Percentiles rank a stretch among this genome's conserved stretches.
These are phyloP conservation scores for Pristiophorus japonicus DNA, from an alignment of 2,113 vertebrate species.

Conservation along the genomic window DNA sequence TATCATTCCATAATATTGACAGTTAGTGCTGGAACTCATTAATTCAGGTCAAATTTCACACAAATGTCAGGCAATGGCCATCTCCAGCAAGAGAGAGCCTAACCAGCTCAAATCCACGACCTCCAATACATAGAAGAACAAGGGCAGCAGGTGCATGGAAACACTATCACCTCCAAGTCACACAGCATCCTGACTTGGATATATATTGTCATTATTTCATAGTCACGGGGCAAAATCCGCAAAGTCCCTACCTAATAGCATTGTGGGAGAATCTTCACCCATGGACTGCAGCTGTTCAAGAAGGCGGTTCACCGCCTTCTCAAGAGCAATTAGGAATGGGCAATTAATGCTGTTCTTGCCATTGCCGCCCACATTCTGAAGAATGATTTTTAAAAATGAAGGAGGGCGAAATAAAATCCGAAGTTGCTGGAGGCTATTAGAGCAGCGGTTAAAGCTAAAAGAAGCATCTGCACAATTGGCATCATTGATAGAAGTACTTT, in stretches of 20 bases:
- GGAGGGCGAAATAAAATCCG: neutral
- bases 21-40: neutral
- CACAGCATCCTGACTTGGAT: too few species aligned
- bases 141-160: neutral
- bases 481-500: neutral
- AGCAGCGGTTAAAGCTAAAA: neutral
- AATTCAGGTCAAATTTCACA: neutral
- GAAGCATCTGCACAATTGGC: neutral
- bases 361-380: neutral
- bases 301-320: neutral
- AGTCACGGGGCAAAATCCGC: too few species aligned
- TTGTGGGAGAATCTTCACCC: too few species aligned
- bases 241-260: too few species aligned
- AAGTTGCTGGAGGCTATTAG: neutral
- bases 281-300: too few species aligned
- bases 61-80: neutral
- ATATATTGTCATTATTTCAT: too few species aligned
- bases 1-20: neutral
- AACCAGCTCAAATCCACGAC: neutral
- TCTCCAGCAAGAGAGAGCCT: neutral
- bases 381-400: neutral
- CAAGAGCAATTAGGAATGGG: neutral
- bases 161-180: too few species aligned
- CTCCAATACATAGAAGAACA: neutral
- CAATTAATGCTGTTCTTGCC: neutral